Base-by-base conservation (phyloP, 2,797 vertebrate species). In the Astyanax mexicanus region DNA sequence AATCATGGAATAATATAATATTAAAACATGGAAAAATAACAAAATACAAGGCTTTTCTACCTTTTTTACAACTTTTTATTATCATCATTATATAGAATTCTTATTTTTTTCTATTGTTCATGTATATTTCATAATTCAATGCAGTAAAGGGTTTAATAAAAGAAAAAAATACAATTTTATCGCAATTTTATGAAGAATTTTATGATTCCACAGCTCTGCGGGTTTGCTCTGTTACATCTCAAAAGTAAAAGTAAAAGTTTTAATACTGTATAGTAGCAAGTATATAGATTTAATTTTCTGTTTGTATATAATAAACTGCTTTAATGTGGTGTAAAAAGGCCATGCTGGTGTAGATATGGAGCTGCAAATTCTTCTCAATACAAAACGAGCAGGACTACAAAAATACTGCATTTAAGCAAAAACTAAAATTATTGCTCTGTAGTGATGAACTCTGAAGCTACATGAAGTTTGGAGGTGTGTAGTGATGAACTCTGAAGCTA, bases 301-400 rank as follows among this genome's bases (percentile, higher is more conserved):
- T 40, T 62, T 10, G 11, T 15, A 2, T 10, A 40, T 19, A 7
- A 9, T 35, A 35, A 35, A 35, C 21, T n/a, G 38, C 21, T 38
- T n/a, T 3, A 21, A 5, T 25, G 2, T 23, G 3, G 17, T n/a
- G 58, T 37, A n/a, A 40, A 40, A 65, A 66, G 72, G 49, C 49
- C 61, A 55, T 44, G n/a, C 10, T 57, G 61, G 51, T 74, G 38
- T 62, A 9, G n/a, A 37, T 75, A 45, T 17, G 3, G 17, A 67
- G 29, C 25, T 17, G 17, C 19, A 37, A 55, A 19, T 37, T 52
- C 21, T 37, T 51, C 51, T 75, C 55, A 69, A 74, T 81, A 73
- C 27, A 62, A 77, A 80, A 79, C 25, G 60, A 45, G 57, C 64
- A 38, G 51, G 47, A 52, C 75, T 75, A 80, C 69, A 83, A 80